Evolutionary conservation across 2,113 vertebrate species (phyloP), one percentile per base, ranked within the genome.

Genomic region (Struthio camelus): DNA sequence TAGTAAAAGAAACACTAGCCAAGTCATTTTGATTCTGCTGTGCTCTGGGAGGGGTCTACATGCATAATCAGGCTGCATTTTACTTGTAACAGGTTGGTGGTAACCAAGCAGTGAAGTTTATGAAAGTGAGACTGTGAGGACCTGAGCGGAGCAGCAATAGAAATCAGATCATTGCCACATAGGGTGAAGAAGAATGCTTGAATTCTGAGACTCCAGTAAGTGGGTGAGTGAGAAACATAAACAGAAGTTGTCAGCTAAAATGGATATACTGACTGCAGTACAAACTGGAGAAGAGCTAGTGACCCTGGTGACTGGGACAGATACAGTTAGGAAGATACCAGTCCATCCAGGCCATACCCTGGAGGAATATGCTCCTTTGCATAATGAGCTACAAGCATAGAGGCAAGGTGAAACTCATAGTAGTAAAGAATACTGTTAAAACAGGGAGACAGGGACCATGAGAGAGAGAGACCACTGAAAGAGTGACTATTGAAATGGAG

Each of bases 141-240:
- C 38, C 80, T 91, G 87, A 94, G 89, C 0, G 0, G 75, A 56
- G 70, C 84, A 87, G 89, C 65, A 93, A 22, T 54, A 96, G 87
- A 89, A 97, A 96, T 96, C 94, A 85, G 87, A 91, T 95, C 87
- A 61, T 93, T 94, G 91, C 91, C 80, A 89, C 93, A 56, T 0
- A 38, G 61, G 78, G 84, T 9, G 38, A 91, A 32, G 22, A 69
- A 42, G 70, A 87, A 34, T 87, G 79, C 84, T 94, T 72, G 73
- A 89, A 72, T 96, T 69, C 93, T n/a, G 73, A 92, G 91, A 65
- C 62, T 95, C 71, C 48, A 11, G 48, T 44, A 51, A 72, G 91
- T 44, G 36, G 75, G 58, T n/a, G 51, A 95, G 72, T 62, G 80
- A 90, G 93, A 92, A 89, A 94, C 94, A 91, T 76, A 87, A 89